Conservation (phyloP, 2,113 vertebrate species). For the Zonotrichia leucophrys region DNA sequence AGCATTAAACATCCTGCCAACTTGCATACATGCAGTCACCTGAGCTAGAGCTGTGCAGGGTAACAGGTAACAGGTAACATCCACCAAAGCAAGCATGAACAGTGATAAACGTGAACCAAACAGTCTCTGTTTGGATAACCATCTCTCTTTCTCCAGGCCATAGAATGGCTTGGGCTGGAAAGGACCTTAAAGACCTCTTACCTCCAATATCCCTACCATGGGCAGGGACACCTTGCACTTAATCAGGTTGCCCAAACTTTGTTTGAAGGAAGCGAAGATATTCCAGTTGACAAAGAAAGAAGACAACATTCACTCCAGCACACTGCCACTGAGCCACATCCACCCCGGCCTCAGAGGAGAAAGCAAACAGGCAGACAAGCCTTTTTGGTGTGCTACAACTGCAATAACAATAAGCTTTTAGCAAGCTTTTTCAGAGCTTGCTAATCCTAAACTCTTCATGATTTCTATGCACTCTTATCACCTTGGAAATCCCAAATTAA, state of each 20-base stretch:
- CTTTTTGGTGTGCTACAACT: neutral
- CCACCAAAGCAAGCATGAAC: rapidly evolving
- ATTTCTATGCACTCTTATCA: neutral
- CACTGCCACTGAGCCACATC: neutral
- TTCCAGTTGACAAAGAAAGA: neutral
- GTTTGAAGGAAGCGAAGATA: neutral
- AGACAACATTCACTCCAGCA: neutral
- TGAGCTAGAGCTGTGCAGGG: neutral
- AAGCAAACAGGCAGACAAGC: neutral
- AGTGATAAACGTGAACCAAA: neutral
- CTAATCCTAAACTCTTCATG: neutral
- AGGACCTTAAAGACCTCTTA: neutral
- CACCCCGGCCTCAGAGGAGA: neutral
- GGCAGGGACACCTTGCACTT: neutral
- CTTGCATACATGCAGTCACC: neutral
- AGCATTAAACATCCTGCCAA: neutral
- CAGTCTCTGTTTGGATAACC: neutral
- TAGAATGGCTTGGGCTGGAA: neutral
- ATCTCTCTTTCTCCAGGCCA: neutral
- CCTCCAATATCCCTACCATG: rapidly evolving
- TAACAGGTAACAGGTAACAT: neutral
- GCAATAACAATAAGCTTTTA: neutral
- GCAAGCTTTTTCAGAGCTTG: neutral
- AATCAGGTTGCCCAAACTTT: neutral
- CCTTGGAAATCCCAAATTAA: neutral